phyloP scores from a whole-genome alignment of 1,140 invertebrate species.

The Aphelinus certus region DNA sequence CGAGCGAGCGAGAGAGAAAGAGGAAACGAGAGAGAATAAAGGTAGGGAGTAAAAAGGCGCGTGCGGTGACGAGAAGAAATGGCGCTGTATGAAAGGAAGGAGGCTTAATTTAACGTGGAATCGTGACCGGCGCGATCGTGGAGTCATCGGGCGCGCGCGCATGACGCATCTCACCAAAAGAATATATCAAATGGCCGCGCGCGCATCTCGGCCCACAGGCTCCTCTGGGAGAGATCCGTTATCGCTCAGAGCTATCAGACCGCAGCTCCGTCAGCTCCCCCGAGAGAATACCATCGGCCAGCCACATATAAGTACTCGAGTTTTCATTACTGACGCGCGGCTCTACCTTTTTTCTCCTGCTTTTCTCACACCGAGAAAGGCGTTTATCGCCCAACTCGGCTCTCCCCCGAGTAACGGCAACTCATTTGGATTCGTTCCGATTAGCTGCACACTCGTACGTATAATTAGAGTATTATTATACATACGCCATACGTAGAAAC shows the following conservation, averaged over 20 bases:
- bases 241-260: conserved; percentile 26
- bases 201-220: background rate
- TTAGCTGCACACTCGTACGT: too few relatives aligned
- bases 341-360: too few relatives aligned
- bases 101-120: conserved; percentile 28
- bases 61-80: background rate
- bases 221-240: conserved; percentile 26
- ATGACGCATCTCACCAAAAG: conserved; percentile 44
- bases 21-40: background rate
- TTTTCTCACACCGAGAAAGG: too few relatives aligned
- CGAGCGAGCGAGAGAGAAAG: background rate
- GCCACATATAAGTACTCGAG: background rate
- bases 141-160: conserved; percentile 7
- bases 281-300: background rate
- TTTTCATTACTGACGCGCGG: too few relatives aligned
- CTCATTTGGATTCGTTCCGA: too few relatives aligned
- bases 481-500: too few relatives aligned
- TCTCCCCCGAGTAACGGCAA: too few relatives aligned
- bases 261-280: too few relatives aligned
- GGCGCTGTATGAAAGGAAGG: background rate
- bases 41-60: background rate
- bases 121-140: conserved; percentile 23
- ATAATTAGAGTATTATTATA: too few relatives aligned
- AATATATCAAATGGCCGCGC: conserved; percentile 40
- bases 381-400: too few relatives aligned